These are phyloP conservation scores for Salarias fasciatus DNA, from an alignment of 2,797 vertebrate genomes.

Conservation along the genomic window DNA sequence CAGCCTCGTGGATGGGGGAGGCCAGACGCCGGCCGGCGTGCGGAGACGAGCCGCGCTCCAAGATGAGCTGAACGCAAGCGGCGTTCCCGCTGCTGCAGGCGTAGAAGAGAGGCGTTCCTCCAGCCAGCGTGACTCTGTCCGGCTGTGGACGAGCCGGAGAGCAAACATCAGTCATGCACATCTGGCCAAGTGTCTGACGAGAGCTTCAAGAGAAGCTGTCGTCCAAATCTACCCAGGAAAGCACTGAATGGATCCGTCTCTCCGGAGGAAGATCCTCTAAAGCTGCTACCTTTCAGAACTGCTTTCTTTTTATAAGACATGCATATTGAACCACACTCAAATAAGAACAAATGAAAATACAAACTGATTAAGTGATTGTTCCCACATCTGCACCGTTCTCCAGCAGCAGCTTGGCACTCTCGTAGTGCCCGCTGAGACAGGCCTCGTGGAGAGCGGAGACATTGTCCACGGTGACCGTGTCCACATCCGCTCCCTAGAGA, in stretches of 20 bases:
- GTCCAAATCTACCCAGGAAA: too few species aligned
- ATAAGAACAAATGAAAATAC: too few species aligned
- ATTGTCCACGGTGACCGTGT: slow-evolving; percentile 87
- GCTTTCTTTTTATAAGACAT: too few species aligned
- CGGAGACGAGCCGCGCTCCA: slow-evolving; percentile 80
- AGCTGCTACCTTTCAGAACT: too few species aligned
- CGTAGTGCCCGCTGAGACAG: slow-evolving; percentile 88
- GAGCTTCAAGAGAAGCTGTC: too few species aligned
- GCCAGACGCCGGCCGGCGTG: slow-evolving; percentile 73
- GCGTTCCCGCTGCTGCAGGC: slow-evolving; percentile 89
- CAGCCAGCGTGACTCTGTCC: slow-evolving; percentile 83
- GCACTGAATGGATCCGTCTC: too few species aligned
- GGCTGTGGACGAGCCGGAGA: slow-evolving; percentile 73
- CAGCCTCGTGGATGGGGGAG: slow-evolving; percentile 88
- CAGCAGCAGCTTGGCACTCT: slow-evolving; percentile 88
- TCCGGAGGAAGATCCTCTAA: too few species aligned
- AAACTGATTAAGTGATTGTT: not conserved
- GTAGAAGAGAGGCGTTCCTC: slow-evolving; percentile 89
- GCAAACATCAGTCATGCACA: too few species aligned
- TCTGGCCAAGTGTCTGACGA: too few species aligned
- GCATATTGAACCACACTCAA: too few species aligned
- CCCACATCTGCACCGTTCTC: slow-evolving; percentile 89
- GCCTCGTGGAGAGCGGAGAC: slow-evolving; percentile 94
- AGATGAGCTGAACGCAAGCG: slow-evolving; percentile 85
- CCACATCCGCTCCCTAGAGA: slow-evolving; percentile 86